A percentile compares a stretch with the other conserved stretches of the same genome.
These are phyloP conservation scores for Coleophora flavipennella DNA, from an alignment of 2,888 invertebrate genomes.

Conservation along the genomic window DNA sequence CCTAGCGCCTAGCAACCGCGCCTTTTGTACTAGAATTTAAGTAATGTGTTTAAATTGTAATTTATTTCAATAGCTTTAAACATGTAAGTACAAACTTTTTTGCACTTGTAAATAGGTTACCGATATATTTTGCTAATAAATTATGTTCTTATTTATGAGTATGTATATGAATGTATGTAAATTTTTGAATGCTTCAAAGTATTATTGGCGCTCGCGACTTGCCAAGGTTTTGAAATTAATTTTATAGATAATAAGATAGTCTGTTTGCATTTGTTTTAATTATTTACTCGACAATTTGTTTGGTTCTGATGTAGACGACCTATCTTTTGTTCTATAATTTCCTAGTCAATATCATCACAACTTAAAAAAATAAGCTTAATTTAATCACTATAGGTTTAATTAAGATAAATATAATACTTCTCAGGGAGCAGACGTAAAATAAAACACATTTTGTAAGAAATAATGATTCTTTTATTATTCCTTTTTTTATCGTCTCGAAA, in stretches of 20 bases:
- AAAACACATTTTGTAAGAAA: slow-evolving; percentile 66
- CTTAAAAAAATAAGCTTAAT: slow-evolving; percentile 1
- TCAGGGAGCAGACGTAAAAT: slow-evolving; percentile 25
- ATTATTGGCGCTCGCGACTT: too few relatives aligned
- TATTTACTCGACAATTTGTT: too few relatives aligned
- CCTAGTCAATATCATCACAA: slow-evolving; percentile 10
- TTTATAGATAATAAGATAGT: too few relatives aligned
- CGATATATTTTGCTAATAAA: not conserved
- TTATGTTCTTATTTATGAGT: too few relatives aligned
- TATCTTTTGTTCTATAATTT: not conserved
- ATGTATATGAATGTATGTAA: too few relatives aligned
- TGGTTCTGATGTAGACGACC: too few relatives aligned
- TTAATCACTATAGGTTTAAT: slow-evolving; percentile 5
- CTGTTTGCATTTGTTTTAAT: too few relatives aligned
- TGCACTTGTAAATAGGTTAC: slow-evolving; percentile 8
- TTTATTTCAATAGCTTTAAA: slow-evolving; percentile 21
- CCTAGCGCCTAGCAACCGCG: too few relatives aligned
- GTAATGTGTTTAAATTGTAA: not conserved
- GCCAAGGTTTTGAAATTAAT: too few relatives aligned
- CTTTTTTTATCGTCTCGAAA: slow-evolving; percentile 65
- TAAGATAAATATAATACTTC: not conserved
- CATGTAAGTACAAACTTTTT: slow-evolving; percentile 12
- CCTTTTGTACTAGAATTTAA: too few relatives aligned
- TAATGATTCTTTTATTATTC: slow-evolving; percentile 69
- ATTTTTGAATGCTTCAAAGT: too few relatives aligned